A percentile compares a stretch with the other conserved stretches of the same genome.
These are phyloP conservation scores for Plectropomus leopardus DNA, from an alignment of 2,113 vertebrate genomes.

Conservation along the genomic window DNA sequence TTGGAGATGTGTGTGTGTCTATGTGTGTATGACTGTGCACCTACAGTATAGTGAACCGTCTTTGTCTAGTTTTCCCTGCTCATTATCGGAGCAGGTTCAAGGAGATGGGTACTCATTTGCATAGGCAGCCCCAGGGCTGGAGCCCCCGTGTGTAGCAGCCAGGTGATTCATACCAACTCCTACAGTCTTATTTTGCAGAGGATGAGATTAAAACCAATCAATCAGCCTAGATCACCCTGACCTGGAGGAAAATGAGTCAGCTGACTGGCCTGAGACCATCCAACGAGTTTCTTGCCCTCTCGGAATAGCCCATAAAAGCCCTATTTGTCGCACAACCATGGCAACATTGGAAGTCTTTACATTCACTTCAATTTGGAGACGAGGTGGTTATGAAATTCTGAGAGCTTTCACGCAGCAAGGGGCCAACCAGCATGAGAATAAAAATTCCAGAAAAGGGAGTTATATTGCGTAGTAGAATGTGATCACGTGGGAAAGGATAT, in stretches of 20 bases:
- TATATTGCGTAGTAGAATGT: conserved; percentile 1
- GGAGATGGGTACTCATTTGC: conserved; percentile 81
- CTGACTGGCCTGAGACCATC: conserved; percentile 37
- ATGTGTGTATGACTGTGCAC: conserved; percentile 8
- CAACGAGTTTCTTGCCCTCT: conserved; percentile 30
- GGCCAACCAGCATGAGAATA: conserved; percentile 17
- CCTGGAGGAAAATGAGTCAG: conserved; percentile 45
- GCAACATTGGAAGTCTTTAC: conserved; percentile 27
- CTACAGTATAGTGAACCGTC: conserved; percentile 44
- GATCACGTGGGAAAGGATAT: conserved; percentile 1
- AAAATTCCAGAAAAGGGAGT: conserved; percentile 24
- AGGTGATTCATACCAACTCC: conserved; percentile 78
- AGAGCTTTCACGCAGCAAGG: conserved; percentile 19
- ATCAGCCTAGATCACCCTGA: conserved; percentile 68
- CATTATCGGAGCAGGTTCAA: conserved; percentile 79
- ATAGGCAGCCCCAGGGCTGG: conserved; percentile 68
- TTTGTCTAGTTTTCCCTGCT: conserved; percentile 70
- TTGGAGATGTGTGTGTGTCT: conserved; percentile 30
- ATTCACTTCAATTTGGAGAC: conserved; percentile 7
- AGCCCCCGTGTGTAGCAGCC: conserved; percentile 58
- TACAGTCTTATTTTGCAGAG: conserved; percentile 64
- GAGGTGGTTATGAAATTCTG: conserved; percentile 29
- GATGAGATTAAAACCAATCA: conserved; percentile 82
- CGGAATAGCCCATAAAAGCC: conserved; percentile 14
- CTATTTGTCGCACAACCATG: conserved; percentile 46